phyloP scores from a whole-genome alignment of 2,888 invertebrate genomes.

The Rhopalosiphum nymphaeae region DNA sequence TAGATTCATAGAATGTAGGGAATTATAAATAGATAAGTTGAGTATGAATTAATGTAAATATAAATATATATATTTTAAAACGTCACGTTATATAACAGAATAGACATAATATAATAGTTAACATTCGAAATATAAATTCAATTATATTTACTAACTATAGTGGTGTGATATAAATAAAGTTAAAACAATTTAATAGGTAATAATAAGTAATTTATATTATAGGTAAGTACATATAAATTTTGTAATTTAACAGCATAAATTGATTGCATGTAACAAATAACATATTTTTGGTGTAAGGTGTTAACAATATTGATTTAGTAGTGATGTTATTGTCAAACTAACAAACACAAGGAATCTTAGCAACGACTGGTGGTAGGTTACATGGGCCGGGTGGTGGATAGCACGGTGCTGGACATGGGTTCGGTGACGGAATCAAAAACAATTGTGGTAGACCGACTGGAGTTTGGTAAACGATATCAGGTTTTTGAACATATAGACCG shows the following conservation, averaged over 20 bases:
- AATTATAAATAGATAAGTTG: not conserved
- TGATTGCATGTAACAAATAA: not conserved
- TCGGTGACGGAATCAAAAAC: not conserved
- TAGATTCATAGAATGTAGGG: not conserved
- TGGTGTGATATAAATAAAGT: not conserved
- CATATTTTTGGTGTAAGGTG: not conserved
- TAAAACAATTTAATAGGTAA: not conserved
- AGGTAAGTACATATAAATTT: not conserved
- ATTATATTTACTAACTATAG: not conserved
- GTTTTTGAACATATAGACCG: not conserved
- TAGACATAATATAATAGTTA: not conserved
- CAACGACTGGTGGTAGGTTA: not conserved
- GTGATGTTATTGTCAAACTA: not conserved
- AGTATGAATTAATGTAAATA: too few relatives aligned
- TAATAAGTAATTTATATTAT: not conserved
- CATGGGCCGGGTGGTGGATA: not conserved
- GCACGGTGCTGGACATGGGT: not conserved
- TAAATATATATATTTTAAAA: not conserved
- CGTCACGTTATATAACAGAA: not conserved
- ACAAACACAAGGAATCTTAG: not conserved
- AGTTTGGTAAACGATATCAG: slow-evolving; percentile 36
- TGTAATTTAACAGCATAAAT: not conserved
- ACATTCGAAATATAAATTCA: not conserved
- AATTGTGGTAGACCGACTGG: slow-evolving; percentile 39
- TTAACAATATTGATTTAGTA: not conserved